Evolutionary conservation across 2,797 vertebrate genomes (phyloP).

Genomic region (Aphelocoma californica): DNA sequence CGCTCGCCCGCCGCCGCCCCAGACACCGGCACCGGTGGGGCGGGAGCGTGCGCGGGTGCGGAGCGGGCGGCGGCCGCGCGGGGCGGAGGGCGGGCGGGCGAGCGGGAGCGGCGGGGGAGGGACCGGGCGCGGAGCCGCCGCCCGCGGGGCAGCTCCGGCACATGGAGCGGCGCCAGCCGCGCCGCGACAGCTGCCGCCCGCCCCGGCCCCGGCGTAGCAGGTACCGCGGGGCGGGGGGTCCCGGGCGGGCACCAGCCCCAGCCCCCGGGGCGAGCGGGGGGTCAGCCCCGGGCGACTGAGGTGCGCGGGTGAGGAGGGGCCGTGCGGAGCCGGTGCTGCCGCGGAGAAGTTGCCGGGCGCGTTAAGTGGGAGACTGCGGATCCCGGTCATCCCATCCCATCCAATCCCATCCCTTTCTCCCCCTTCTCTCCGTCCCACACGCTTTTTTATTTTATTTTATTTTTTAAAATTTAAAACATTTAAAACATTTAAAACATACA

Average conservation of each 20-base stretch:
- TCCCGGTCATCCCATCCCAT: not conserved
- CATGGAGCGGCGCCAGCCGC: constrained; percentile 82
- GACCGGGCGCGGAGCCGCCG: constrained; percentile 63
- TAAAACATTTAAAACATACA: not conserved
- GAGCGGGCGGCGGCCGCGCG: not conserved
- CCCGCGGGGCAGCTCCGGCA: constrained; percentile 80
- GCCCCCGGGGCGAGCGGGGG: not conserved
- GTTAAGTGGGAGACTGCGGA: not conserved
- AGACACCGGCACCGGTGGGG: constrained; percentile 77
- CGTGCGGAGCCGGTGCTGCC: not conserved
- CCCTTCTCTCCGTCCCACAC: not conserved
- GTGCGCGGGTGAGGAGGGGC: not conserved
- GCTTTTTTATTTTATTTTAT: no score
- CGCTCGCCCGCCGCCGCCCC: not conserved
- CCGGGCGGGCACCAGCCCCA: not conserved
- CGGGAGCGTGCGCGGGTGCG: constrained; percentile 82
- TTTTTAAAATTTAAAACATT: not conserved
- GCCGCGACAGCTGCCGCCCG: constrained; percentile 81
- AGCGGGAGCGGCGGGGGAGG: not conserved
- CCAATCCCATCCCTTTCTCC: not conserved
- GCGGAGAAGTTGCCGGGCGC: not conserved
- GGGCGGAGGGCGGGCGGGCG: not conserved
- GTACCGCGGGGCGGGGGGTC: constrained; percentile 73
- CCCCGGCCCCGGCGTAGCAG: constrained; percentile 84
- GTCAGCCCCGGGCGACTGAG: not conserved